Base-by-base conservation (phyloP, 2,113 vertebrate species). In the Coracopsis vasa region DNA sequence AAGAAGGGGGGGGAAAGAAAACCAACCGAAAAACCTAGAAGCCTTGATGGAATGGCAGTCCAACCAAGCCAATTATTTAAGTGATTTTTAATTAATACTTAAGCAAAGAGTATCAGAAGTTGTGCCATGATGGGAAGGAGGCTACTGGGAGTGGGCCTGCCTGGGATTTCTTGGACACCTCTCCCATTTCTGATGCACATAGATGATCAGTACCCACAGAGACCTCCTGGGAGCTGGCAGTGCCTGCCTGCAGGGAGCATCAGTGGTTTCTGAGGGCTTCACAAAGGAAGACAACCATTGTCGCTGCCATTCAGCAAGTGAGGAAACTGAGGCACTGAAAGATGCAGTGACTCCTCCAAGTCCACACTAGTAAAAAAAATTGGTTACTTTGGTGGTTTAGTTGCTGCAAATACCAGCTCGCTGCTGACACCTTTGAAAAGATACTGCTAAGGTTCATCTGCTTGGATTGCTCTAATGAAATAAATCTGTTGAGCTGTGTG, bases 11-110 rank as follows among this genome's bases (percentile, higher is more conserved):
- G 15, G 67, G 41, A 29, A 0, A 1, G 7, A 5, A n/a, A 11
- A 2, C 2, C 18, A 56, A 56, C 12, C 4, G n/a, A 15, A 24
- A 37, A 62, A 78, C 39, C 86, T 92, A 92, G 74, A 69, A 64
- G 31, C 25, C 58, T 65, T 20, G 70, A 83, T 54, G 16, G 17
- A 93, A 88, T 13, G 14, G 83, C 35, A 73, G 39, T 54, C 19
- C 23, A 86, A 24, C 13, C n/a, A 96, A 89, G 94, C 28, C 74
- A 82, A 77, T 83, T 18, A 61, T 88, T 92, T 95, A 82, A 96
- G 70, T 71, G 50, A 64, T 96, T 98, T 96, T 88, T 97, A 97
- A 96, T 96, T 96, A 97, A 95, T 96, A 95, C 94, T 94, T 95
- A 67, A 86, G 72, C 85, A 92, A 95, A 47, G 24, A 67, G 51